Conservation (phyloP, 2,113 vertebrate species). For the Nannospalax galili region DNA sequence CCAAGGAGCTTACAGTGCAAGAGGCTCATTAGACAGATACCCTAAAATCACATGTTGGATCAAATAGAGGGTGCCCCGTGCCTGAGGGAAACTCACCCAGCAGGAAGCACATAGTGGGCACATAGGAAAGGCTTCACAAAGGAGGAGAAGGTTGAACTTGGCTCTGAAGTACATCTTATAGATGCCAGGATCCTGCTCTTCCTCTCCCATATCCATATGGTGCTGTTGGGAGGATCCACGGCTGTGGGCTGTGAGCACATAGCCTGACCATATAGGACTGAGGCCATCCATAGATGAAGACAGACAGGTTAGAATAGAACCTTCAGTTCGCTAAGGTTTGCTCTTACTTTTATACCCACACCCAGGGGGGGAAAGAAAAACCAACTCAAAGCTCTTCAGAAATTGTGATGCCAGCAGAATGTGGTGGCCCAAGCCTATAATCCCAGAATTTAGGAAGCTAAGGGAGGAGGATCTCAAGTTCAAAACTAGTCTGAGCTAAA, state of each 20-base stretch:
- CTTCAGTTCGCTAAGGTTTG: background rate
- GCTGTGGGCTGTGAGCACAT: background rate
- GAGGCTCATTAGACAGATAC: background rate
- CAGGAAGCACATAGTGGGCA: background rate
- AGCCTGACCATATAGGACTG: background rate
- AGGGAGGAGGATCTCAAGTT: background rate
- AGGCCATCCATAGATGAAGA: background rate
- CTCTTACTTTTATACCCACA: background rate
- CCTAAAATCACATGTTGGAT: background rate
- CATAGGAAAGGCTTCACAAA: background rate
- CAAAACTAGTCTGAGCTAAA: background rate
- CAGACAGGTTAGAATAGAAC: background rate
- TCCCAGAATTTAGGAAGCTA: background rate
- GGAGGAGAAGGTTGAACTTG: background rate
- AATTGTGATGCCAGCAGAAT: background rate
- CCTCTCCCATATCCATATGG: background rate
- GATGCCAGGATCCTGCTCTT: background rate
- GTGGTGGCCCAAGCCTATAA: background rate
- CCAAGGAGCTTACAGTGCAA: background rate
- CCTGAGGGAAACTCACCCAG: rapidly evolving
- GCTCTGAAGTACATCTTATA: background rate
- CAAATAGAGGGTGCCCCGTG: background rate
- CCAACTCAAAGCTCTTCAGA: background rate
- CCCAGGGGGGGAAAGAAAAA: background rate
- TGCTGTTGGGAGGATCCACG: background rate